phyloP scores from a whole-genome alignment of 2,888 invertebrate species.

The Mesorhabditis belari region DNA sequence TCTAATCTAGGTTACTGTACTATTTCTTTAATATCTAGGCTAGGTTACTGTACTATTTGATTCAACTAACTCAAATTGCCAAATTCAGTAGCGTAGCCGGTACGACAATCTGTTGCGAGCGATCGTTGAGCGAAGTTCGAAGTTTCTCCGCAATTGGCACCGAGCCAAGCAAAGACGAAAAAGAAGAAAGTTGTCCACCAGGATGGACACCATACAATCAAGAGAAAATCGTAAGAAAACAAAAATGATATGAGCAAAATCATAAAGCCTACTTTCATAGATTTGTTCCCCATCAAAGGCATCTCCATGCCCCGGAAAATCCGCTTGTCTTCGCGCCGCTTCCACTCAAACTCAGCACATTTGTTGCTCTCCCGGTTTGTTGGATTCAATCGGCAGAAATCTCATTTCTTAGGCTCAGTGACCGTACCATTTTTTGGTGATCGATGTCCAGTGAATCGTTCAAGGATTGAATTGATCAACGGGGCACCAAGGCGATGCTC shows the following conservation, averaged over 20 bases:
- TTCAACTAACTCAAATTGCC: no score
- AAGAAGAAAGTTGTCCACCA: not conserved
- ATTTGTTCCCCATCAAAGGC: not conserved
- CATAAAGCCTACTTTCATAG: not conserved
- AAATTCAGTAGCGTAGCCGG: not conserved
- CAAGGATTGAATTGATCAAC: not conserved
- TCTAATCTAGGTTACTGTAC: no score
- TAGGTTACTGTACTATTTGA: no score
- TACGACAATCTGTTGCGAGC: not conserved
- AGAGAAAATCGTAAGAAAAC: not conserved
- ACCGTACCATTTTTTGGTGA: not conserved
- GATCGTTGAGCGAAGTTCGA: not conserved
- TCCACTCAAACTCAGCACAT: not conserved
- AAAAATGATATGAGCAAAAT: not conserved
- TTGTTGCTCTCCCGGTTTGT: not conserved
- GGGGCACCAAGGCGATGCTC: not conserved
- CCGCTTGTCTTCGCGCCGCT: not conserved
- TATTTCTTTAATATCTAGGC: no score
- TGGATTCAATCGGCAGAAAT: not conserved
- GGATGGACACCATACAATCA: not conserved
- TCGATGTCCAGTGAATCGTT: not conserved
- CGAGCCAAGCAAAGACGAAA: not conserved
- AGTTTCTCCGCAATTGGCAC: not conserved
- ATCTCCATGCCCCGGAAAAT: not conserved
- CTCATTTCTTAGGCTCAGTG: not conserved